phyloP scores from a whole-genome alignment of 2,888 invertebrate genomes.

The Lepidonotus clava region DNA sequence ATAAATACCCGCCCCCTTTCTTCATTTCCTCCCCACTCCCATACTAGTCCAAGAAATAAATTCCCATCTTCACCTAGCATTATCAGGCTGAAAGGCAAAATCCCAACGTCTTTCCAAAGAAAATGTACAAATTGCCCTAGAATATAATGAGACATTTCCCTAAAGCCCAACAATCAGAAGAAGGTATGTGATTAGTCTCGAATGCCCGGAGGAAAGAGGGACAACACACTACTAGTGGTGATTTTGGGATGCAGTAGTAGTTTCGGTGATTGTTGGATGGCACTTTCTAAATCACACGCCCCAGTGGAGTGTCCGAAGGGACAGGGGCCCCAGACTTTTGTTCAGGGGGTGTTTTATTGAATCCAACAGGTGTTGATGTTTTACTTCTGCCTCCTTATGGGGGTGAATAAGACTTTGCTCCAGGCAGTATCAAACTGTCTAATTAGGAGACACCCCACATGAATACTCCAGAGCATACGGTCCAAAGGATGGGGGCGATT shows the following conservation, averaged over 20 bases:
- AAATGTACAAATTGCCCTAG: too few relatives aligned
- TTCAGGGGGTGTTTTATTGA: conserved; percentile 24
- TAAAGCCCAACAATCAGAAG: too few relatives aligned
- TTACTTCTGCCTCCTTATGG: neutral
- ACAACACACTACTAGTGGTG: too few relatives aligned
- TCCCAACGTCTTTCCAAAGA: too few relatives aligned
- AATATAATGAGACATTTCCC: too few relatives aligned
- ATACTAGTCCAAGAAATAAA: too few relatives aligned
- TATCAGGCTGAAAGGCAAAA: too few relatives aligned
- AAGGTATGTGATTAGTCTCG: too few relatives aligned
- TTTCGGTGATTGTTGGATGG: too few relatives aligned
- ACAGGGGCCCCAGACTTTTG: neutral
- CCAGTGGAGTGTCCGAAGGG: neutral
- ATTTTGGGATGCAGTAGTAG: too few relatives aligned
- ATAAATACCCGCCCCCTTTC: neutral
- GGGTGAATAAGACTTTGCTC: neutral
- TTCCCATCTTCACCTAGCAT: too few relatives aligned
- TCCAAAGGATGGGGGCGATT: neutral
- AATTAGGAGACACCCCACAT: neutral
- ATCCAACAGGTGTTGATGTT: neutral
- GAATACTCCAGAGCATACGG: neutral
- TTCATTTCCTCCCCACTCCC: neutral
- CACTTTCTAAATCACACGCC: conserved; percentile 1
- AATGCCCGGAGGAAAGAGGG: too few relatives aligned
- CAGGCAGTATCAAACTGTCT: neutral